phyloP scores from a whole-genome alignment of 1,140 invertebrate species.

The Sarcophaga peregrina region DNA sequence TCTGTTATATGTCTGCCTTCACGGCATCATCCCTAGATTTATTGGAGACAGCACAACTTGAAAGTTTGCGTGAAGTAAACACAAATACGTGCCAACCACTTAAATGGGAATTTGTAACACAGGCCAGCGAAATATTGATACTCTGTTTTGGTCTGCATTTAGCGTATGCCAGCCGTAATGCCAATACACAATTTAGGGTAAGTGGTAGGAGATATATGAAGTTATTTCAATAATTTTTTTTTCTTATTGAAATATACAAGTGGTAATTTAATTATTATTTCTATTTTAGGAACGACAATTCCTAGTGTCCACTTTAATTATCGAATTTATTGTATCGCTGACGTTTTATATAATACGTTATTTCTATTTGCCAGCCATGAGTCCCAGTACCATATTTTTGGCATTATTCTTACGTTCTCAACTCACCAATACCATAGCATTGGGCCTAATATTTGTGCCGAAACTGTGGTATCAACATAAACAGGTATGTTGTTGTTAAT shows the following conservation, averaged over 20 bases:
- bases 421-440: slow-evolving; percentile 79
- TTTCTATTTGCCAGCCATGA: slow-evolving; percentile 72
- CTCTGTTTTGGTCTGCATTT: slow-evolving; percentile 85
- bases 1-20: slow-evolving; percentile 88
- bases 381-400: slow-evolving; percentile 77
- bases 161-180: slow-evolving; percentile 83
- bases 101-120: slow-evolving; percentile 91
- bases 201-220: slow-evolving; percentile 43
- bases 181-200: slow-evolving; percentile 82
- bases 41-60: slow-evolving; percentile 67
- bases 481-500: slow-evolving; percentile 66
- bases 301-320: slow-evolving; percentile 79
- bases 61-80: slow-evolving; percentile 67
- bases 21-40: slow-evolving; percentile 77
- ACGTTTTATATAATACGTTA: slow-evolving; percentile 76
- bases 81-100: slow-evolving; percentile 79
- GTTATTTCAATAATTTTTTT: background rate
- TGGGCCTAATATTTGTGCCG: slow-evolving; percentile 81
- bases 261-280: background rate
- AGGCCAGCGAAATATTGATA: slow-evolving; percentile 85
- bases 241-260: background rate
- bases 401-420: slow-evolving; percentile 80
- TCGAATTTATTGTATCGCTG: slow-evolving; percentile 80
- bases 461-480: slow-evolving; percentile 82
- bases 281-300: slow-evolving; percentile 77